Conservation (phyloP, 1,140 invertebrate species). For the Metopolophium dirhodum region DNA sequence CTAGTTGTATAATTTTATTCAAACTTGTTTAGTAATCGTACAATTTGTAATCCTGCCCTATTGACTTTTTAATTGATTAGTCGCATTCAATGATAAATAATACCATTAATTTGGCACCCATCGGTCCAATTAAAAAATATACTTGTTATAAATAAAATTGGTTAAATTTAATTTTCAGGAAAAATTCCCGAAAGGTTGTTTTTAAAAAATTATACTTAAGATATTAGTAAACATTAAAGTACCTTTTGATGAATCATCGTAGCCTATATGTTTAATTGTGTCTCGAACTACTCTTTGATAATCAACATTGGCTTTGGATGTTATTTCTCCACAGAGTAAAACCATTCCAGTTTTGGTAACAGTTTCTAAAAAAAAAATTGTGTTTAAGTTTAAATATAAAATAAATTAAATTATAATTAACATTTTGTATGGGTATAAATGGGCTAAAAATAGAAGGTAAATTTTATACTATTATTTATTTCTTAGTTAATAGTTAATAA, state of each 20-base stretch:
- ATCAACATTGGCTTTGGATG: slow-evolving; percentile 90
- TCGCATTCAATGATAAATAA: slow-evolving; percentile 23
- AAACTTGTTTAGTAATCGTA: background rate
- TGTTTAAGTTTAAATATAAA: background rate
- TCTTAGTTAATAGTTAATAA: background rate
- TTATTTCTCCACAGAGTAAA: slow-evolving; percentile 84
- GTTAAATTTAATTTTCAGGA: background rate
- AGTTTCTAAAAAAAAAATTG: slow-evolving; percentile 70
- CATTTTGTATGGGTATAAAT: too few species aligned
- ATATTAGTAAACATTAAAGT: slow-evolving; percentile 61
- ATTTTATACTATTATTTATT: background rate
- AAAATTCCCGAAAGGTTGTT: background rate
- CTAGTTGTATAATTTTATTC: background rate
- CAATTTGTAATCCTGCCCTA: slow-evolving; percentile 28
- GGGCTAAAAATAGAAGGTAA: background rate
- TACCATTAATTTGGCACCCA: background rate
- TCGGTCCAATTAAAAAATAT: background rate
- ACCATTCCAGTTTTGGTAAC: slow-evolving; percentile 89
- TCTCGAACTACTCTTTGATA: slow-evolving; percentile 96
- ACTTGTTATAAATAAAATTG: background rate
- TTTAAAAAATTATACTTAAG: background rate
- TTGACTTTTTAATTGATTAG: slow-evolving; percentile 45
- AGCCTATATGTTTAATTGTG: slow-evolving; percentile 96
- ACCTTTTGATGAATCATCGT: slow-evolving; percentile 96
- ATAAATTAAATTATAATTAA: background rate